These are phyloP conservation scores for Orchestia grillus DNA, from an alignment of 1,140 invertebrate genomes.

Conservation along the genomic window DNA sequence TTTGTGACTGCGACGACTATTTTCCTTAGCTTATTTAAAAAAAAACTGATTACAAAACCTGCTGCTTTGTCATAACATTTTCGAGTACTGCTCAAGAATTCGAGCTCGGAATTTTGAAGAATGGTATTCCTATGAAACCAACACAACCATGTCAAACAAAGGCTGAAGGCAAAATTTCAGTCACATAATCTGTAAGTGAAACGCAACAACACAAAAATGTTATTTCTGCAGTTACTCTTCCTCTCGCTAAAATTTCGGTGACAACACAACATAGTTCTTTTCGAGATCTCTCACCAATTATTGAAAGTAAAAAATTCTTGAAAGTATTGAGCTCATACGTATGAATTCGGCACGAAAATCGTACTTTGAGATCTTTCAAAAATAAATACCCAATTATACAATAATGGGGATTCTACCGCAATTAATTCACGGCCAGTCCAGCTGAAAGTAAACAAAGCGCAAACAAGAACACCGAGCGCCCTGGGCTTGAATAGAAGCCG, in stretches of 20 bases:
- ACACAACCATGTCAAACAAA: too few species aligned
- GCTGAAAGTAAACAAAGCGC: background rate
- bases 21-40: too few species aligned
- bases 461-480: background rate
- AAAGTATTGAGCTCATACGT: background rate
- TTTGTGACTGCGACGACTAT: too few species aligned
- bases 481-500: background rate
- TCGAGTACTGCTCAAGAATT: too few species aligned
- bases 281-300: background rate
- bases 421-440: background rate
- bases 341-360: background rate
- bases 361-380: background rate
- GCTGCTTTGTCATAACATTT: too few species aligned
- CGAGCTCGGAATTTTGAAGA: too few species aligned
- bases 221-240: background rate
- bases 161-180: too few species aligned
- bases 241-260: background rate
- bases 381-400: background rate
- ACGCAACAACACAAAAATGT: too few species aligned
- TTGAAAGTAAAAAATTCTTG: background rate
- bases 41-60: too few species aligned
- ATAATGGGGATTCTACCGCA: background rate
- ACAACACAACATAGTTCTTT: background rate
- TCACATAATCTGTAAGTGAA: too few species aligned
- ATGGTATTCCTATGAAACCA: too few species aligned